Evolutionary conservation across 2,888 invertebrate genomes (phyloP), one percentile per base, ranked within the genome.

Genomic region (Mesorhabditis spiculigera): DNA sequence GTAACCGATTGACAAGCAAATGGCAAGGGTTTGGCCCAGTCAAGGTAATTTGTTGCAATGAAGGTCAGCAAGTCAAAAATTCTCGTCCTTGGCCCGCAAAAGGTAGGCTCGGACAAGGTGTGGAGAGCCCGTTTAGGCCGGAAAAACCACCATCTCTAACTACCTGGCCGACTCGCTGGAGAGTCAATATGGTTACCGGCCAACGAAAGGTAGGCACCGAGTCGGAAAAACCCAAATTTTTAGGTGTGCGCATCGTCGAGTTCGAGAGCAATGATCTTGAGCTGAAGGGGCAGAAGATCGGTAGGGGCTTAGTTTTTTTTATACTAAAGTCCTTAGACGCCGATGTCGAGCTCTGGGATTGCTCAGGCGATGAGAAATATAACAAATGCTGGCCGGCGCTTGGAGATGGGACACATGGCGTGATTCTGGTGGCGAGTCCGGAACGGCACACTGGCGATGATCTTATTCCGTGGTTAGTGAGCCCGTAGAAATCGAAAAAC

Each of bases 341-440:
- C 43, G 92, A 92, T 81, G 90, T 93, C 61, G 92, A 93, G 87
- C 67, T 79, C 5, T 79, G 79, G 79, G 79, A 79, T 66, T 77
- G 77, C 42, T 73, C 76, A 65, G 77, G 77, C 2, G 77, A 76
- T 62, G 50, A 43, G 13, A 78, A 74, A 75, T 75, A 64, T 16
- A 62, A 64, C 4, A 63, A 89, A 6, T 92, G 92, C 82, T 93
- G 92, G 92, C 91, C 92, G 45, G 91, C 91, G 1, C 89, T 92
- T 73, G 89, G 91, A 64, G 87, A 90, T 75, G 91, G 91, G 75
- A 89, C 90, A 0, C 89, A 91, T 75, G 92, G 92, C 5, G 90
- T 91, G 5, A 89, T 92, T 73, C 89, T 92, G 73, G 91, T 92
- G 0, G 91, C 90, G 84, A 89, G 89, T 78, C 89, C 89, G 10